phyloP scores from a whole-genome alignment of 2,113 vertebrate genomes.

The Oryctolagus cuniculus region mOryCun1.1 NC_091447.1:10945001-10945500 shows the following conservation, averaged over 20 bases:
- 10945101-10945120: not conserved
- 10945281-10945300: not conserved
- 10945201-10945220: not conserved
- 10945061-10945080: not conserved
- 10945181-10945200: not conserved
- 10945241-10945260: not conserved
- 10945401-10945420: not conserved
- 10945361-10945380: not conserved
- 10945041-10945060: not conserved
- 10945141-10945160: conserved; percentile 9
- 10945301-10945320: not conserved
- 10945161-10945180: not conserved
- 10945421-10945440: not conserved
- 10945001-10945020: not conserved
- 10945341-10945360: not conserved
- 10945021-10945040: not conserved
- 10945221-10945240: not conserved
- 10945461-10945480: not conserved
- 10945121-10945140: not conserved
- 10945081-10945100: not conserved
- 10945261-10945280: not conserved
- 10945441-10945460: not conserved
- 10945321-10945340: not conserved
- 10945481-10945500: not conserved
- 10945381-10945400: not conserved